Evolutionary conservation across 2,888 invertebrate species (phyloP).

Genomic region (Cataglyphis albicans): DNA sequence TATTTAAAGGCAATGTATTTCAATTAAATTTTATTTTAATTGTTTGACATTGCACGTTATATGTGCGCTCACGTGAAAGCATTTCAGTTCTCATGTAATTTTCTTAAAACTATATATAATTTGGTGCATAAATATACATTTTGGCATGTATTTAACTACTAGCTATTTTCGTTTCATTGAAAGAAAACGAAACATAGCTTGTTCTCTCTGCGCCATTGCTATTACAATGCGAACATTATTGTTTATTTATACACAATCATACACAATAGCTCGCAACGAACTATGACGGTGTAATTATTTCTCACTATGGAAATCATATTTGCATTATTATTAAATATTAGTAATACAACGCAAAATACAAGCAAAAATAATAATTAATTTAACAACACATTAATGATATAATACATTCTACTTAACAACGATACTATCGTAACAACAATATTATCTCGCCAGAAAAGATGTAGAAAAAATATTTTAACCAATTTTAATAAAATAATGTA

Average conservation of each 20-base stretch:
- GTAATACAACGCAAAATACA: conserved; percentile 14
- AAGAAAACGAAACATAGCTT: conserved; percentile 15
- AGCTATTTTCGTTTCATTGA: conserved; percentile 13
- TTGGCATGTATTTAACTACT: conserved; percentile 21
- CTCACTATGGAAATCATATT: conserved; percentile 26
- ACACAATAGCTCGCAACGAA: conserved; percentile 22
- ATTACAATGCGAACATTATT: conserved; percentile 30
- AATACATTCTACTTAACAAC: background rate
- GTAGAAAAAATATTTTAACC: background rate
- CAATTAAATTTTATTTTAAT: conserved; percentile 57
- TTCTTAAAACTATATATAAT: conserved; percentile 26
- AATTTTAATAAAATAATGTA: background rate
- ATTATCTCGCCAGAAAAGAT: background rate
- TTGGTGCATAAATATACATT: conserved; percentile 6
- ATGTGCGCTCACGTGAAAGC: background rate
- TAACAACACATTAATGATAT: conserved; percentile 2
- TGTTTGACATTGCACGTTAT: conserved; percentile 34
- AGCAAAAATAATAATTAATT: background rate
- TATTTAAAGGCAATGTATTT: conserved; percentile 51
- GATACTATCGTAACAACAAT: background rate
- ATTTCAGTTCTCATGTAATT: conserved; percentile 13
- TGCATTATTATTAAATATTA: conserved; percentile 21
- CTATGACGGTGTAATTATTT: conserved; percentile 28
- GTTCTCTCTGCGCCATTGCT: background rate
- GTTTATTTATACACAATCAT: conserved; percentile 21